These are phyloP conservation scores for Poecilus cupreus DNA, from an alignment of 2,888 invertebrate genomes.

Conservation along the genomic window DNA sequence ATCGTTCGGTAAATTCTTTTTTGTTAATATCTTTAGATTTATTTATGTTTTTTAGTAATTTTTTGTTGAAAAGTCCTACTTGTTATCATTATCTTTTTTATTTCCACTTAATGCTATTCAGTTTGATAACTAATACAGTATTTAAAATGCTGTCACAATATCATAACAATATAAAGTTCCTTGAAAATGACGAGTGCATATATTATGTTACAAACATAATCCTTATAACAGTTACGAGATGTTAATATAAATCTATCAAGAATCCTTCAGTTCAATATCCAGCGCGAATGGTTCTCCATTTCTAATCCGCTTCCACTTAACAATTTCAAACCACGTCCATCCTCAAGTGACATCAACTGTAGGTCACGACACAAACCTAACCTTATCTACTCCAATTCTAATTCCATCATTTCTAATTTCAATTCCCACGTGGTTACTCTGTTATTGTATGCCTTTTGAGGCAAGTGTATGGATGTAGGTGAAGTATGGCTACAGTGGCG, in stretches of 20 bases:
- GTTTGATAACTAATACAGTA: too few species aligned
- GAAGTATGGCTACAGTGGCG: background rate
- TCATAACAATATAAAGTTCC: background rate
- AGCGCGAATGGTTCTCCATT: background rate
- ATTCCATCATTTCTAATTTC: background rate
- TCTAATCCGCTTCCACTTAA: background rate
- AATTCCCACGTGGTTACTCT: slow-evolving; percentile 8
- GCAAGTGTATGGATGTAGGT: slow-evolving; percentile 25
- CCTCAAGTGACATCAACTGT: slow-evolving; percentile 19
- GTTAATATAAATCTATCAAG: background rate
- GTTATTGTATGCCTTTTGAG: background rate
- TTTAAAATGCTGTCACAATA: too few species aligned
- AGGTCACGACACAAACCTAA: background rate
- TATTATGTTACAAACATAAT: background rate
- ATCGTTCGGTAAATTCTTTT: too few species aligned
- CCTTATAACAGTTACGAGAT: slow-evolving; percentile 38
- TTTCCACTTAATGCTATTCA: too few species aligned
- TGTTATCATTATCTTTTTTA: too few species aligned
- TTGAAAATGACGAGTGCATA: background rate
- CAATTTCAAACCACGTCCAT: background rate
- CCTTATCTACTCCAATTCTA: slow-evolving; percentile 25
- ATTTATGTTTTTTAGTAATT: too few species aligned
- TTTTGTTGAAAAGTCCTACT: too few species aligned
- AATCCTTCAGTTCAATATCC: slow-evolving; percentile 17
- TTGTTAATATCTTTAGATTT: too few species aligned